Conservation (phyloP, 2,888 invertebrate species). For the Hydrotaea diabolus region DNA sequence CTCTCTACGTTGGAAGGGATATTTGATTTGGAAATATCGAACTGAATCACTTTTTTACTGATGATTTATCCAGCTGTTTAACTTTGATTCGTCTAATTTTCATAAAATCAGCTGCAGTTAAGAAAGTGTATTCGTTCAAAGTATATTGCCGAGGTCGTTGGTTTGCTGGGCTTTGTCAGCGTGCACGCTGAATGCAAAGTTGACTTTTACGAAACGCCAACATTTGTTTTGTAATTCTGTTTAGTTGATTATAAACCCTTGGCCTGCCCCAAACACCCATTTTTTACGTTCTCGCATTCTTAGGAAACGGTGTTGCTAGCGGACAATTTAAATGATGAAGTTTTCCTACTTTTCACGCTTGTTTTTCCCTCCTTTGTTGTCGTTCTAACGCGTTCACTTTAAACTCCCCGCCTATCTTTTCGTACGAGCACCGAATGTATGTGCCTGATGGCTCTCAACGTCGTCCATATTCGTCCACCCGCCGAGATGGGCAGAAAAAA, state of each 20-base stretch:
- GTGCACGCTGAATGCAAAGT: neutral
- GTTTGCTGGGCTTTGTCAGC: neutral
- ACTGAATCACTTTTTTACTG: too few relatives aligned
- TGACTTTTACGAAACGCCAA: conserved; percentile 23
- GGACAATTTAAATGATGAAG: conserved; percentile 62
- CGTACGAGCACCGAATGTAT: neutral
- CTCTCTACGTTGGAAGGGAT: too few relatives aligned
- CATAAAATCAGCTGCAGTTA: too few relatives aligned
- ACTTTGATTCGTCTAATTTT: too few relatives aligned
- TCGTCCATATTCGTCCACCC: neutral
- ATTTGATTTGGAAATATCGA: too few relatives aligned
- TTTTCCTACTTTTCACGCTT: conserved; percentile 61
- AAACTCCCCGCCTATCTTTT: conserved; percentile 15
- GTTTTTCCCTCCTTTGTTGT: conserved; percentile 25
- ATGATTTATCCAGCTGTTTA: too few relatives aligned
- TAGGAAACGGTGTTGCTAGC: conserved; percentile 45
- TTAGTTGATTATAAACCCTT: conserved; percentile 55
- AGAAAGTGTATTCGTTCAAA: too few relatives aligned
- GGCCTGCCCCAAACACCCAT: neutral
- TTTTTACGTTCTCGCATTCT: neutral
- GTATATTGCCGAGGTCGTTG: too few relatives aligned
- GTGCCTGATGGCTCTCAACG: neutral
- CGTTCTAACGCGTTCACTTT: conserved; percentile 21
- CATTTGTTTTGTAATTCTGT: conserved; percentile 57
- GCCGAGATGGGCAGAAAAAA: neutral